These are phyloP conservation scores for Ferrisia virgata DNA, from an alignment of 2,888 invertebrate species.

Conservation along the genomic window DNA sequence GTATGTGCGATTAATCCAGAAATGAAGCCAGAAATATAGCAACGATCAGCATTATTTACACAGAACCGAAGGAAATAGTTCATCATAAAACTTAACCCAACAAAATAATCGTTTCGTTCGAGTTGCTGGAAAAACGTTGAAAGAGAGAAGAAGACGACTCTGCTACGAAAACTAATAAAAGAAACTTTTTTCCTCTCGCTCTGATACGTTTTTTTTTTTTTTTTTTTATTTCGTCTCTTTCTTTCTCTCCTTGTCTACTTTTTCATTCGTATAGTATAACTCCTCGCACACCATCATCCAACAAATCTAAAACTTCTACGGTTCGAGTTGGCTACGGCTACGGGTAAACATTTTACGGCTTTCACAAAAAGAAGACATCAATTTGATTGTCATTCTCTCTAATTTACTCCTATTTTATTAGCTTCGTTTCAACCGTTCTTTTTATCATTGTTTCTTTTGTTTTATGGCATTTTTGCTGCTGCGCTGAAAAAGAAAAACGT, in stretches of 20 bases:
- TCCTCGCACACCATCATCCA: not conserved
- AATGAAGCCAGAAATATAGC: not conserved
- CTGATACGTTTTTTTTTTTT: not conserved
- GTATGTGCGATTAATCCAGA: not conserved
- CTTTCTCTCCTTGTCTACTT: not conserved
- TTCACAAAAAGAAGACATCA: conserved; percentile 43
- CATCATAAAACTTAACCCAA: conserved; percentile 29
- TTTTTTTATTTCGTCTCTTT: not conserved
- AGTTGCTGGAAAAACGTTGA: not conserved
- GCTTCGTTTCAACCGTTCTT: conserved; percentile 44
- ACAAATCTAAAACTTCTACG: conserved; percentile 41
- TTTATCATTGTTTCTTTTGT: conserved; percentile 39
- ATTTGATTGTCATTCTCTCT: conserved; percentile 45
- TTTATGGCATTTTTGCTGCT: conserved; percentile 19
- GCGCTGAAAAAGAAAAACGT: conserved; percentile 2
- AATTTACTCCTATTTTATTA: conserved; percentile 46
- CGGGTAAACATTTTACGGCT: conserved; percentile 43
- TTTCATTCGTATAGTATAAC: not conserved
- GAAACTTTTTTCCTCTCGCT: conserved; percentile 37
- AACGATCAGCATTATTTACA: conserved; percentile 20
- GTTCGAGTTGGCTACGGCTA: not conserved
- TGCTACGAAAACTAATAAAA: conserved; percentile 43
- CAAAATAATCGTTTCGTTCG: conserved; percentile 26
- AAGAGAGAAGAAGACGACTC: not conserved
- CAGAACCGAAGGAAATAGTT: not conserved